These are phyloP conservation scores for Pheosia gnoma DNA, from an alignment of 2,888 invertebrate species.

Conservation along the genomic window DNA sequence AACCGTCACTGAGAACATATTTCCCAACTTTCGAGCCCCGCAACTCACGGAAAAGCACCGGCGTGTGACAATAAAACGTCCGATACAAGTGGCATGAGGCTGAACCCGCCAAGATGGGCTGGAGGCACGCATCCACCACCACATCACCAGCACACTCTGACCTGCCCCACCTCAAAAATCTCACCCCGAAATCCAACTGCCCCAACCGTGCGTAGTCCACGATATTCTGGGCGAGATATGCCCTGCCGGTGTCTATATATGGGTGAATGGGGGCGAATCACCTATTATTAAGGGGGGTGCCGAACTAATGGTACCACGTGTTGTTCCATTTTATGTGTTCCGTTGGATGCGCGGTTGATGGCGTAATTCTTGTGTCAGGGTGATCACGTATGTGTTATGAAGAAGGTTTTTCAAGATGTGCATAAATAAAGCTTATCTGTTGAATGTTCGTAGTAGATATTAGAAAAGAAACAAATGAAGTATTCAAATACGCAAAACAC, in stretches of 20 bases:
- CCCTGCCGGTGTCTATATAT: conserved; percentile 52
- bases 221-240: conserved; percentile 47
- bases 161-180: conserved; percentile 38
- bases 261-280: conserved; percentile 66
- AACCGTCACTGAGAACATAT: conserved; percentile 73
- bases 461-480: too few species aligned
- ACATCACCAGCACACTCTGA: conserved; percentile 46
- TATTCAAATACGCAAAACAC: too few species aligned
- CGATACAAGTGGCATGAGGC: conserved; percentile 80
- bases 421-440: conserved; percentile 38
- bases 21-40: conserved; percentile 68
- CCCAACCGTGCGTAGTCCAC: conserved; percentile 36
- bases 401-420: conserved; percentile 38
- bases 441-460: too few species aligned
- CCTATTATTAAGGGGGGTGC: conserved; percentile 81
- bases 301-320: conserved; percentile 78
- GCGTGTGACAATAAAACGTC: conserved; percentile 80
- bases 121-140: conserved; percentile 67
- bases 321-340: conserved; percentile 78
- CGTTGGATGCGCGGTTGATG: conserved; percentile 68
- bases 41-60: conserved; percentile 68
- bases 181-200: conserved; percentile 6
- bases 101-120: conserved; percentile 68
- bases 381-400: too few species aligned
- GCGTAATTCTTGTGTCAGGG: conserved; percentile 65